Conservation (phyloP, 2,113 vertebrate genomes). For the Ginglymostoma cirratum region DNA sequence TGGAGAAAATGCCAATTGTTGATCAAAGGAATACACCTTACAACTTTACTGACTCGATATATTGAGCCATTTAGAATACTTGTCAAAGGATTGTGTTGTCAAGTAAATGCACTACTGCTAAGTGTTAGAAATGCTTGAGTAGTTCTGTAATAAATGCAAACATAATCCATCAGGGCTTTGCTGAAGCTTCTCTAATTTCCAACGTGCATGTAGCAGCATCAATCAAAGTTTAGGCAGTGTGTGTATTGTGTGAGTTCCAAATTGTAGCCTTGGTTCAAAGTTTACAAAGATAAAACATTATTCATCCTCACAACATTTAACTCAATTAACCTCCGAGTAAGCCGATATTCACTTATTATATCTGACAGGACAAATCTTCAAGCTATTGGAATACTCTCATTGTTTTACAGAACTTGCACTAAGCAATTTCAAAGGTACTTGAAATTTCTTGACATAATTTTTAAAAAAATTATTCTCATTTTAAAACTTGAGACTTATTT, state of each 20-base stretch:
- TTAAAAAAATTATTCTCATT: neutral
- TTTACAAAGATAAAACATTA: conserved; percentile 33
- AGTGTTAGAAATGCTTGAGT: neutral
- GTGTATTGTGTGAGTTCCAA: conserved; percentile 2
- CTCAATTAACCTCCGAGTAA: conserved; percentile 1
- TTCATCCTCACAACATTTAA: conserved; percentile 18
- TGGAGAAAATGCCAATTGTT: neutral
- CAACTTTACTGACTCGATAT: neutral
- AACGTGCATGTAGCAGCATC: conserved; percentile 3
- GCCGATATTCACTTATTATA: neutral
- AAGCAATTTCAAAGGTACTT: neutral
- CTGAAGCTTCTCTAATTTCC: conserved; percentile 20
- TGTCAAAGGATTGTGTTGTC: conserved; percentile 27
- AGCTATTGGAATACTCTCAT: neutral
- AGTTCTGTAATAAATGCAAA: conserved; percentile 21
- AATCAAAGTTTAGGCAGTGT: conserved; percentile 21
- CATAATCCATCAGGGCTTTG: conserved; percentile 23
- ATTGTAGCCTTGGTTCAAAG: neutral
- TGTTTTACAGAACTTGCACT: neutral
- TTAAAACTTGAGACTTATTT: neutral
- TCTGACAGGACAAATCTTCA: conserved; percentile 1
- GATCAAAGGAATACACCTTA: conserved; percentile 13
- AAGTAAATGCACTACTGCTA: conserved; percentile 16
- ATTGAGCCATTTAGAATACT: neutral
- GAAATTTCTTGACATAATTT: neutral